These are phyloP conservation scores for Muschampia plurimacula DNA, from an alignment of 2,888 invertebrate genomes.

Conservation along the genomic window DNA sequence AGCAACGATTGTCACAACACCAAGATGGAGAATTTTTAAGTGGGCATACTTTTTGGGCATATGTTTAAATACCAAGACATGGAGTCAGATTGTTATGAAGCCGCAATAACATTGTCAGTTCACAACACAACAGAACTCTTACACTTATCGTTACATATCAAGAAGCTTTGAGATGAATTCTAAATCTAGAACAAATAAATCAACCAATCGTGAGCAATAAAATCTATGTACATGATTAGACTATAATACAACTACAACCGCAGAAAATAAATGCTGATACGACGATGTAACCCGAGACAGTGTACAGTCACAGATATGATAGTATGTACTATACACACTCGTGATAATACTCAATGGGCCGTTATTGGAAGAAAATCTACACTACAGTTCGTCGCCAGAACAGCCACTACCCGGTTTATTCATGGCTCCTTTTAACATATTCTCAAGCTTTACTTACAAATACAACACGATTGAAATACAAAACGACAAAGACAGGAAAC, in stretches of 20 bases:
- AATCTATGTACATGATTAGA: slow-evolving; percentile 33
- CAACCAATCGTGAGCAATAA: slow-evolving; percentile 27
- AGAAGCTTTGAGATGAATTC: slow-evolving; percentile 7
- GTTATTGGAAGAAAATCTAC: slow-evolving; percentile 25
- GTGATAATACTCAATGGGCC: slow-evolving; percentile 39
- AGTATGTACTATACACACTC: slow-evolving; percentile 39
- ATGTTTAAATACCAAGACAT: neutral
- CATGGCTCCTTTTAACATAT: slow-evolving; percentile 38
- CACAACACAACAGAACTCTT: slow-evolving; percentile 6
- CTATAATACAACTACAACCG: slow-evolving; percentile 29
- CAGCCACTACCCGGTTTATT: slow-evolving; percentile 30
- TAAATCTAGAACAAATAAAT: slow-evolving; percentile 17
- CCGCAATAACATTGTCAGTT: slow-evolving; percentile 11
- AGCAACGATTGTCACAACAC: neutral
- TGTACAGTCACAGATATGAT: slow-evolving; percentile 45
- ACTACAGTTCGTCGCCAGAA: slow-evolving; percentile 20
- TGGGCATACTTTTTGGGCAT: neutral
- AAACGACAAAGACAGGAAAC: slow-evolving; percentile 65
- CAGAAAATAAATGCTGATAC: slow-evolving; percentile 38
- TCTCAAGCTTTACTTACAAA: slow-evolving; percentile 39
- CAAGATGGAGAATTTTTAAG: neutral
- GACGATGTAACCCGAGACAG: slow-evolving; percentile 42
- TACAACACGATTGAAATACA: slow-evolving; percentile 49
- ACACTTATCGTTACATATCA: slow-evolving; percentile 5
- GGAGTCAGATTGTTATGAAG: slow-evolving; percentile 13